phyloP scores from a whole-genome alignment of 1,140 invertebrate species.

The Eriosoma lanigerum region DNA sequence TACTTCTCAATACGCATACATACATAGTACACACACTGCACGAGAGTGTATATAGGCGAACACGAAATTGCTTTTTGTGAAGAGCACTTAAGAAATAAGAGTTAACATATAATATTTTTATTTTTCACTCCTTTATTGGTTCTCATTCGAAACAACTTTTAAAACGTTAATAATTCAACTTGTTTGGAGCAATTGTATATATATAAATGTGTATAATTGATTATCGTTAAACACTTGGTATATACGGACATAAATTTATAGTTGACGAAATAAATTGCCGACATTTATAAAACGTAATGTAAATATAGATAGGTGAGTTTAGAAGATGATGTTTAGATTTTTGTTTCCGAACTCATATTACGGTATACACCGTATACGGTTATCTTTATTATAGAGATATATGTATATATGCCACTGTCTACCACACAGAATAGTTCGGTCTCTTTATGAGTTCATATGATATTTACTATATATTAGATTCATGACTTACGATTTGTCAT shows the following conservation, averaged over 20 bases:
- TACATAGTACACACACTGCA: background rate
- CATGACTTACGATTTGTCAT: constrained; percentile 26
- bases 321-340: background rate
- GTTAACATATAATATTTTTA: background rate
- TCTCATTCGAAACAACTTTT: constrained; percentile 4
- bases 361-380: background rate
- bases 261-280: background rate
- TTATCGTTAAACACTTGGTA: background rate
- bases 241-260: background rate
- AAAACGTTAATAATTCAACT: constrained; percentile 15
- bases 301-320: background rate
- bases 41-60: background rate
- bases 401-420: background rate
- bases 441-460: background rate
- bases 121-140: constrained; percentile 10
- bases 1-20: background rate
- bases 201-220: too few relatives aligned
- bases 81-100: background rate
- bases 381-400: background rate
- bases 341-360: background rate
- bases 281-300: too few relatives aligned
- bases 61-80: constrained; percentile 10
- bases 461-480: constrained; percentile 7
- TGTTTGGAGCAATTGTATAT: background rate
- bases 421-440: too few relatives aligned